A percentile compares a stretch with the other conserved stretches of the same genome.
phyloP scores from a whole-genome alignment of 2,113 vertebrate species.

The Anthoscopus minutus region DNA sequence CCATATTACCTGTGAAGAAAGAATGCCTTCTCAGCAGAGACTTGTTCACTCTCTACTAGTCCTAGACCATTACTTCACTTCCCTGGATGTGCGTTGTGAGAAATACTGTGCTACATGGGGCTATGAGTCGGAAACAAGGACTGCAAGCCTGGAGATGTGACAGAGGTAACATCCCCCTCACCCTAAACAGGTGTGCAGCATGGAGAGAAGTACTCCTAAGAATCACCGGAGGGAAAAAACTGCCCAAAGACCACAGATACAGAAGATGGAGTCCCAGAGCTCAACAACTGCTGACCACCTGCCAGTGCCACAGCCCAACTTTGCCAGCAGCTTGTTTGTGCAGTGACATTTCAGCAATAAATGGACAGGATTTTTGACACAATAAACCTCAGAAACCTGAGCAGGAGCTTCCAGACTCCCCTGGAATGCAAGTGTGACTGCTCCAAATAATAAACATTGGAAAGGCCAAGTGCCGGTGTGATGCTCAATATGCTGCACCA shows the following conservation, averaged over 20 bases:
- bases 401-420: not conserved
- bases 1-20: not conserved
- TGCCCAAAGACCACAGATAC: not conserved
- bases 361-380: not conserved
- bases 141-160: not conserved
- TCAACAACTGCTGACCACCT: not conserved
- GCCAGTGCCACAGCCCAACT: not conserved
- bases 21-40: not conserved
- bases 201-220: not conserved
- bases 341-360: not conserved
- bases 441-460: not conserved
- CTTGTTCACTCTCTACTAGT: not conserved
- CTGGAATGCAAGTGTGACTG: not conserved
- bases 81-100: accelerated
- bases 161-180: not conserved
- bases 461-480: not conserved
- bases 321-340: not conserved
- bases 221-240: not conserved
- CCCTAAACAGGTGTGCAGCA: accelerated
- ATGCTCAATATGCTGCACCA: not conserved
- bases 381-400: not conserved
- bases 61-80: not conserved
- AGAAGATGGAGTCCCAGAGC: not conserved
- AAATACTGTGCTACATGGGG: not conserved
- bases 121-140: not conserved